These are phyloP conservation scores for Listrodromus nycthemerus DNA, from an alignment of 2,888 invertebrate genomes.

Conservation along the genomic window DNA sequence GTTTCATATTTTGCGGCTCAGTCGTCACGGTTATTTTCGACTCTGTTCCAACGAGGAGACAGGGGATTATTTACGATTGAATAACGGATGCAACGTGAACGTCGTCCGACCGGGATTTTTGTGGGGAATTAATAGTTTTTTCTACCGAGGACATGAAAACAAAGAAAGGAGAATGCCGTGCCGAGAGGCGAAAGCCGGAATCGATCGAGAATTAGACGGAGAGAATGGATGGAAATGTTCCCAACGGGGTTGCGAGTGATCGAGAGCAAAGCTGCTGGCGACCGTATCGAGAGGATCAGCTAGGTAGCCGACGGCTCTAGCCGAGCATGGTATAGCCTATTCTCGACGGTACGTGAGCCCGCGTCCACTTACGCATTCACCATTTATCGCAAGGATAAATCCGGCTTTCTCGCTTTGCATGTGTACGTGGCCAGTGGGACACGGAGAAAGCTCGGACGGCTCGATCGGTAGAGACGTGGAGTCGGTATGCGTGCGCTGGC, in stretches of 20 bases:
- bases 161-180: neutral
- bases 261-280: conserved; percentile 47
- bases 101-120: neutral
- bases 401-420: conserved; percentile 68
- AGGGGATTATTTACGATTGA: neutral
- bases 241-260: conserved; percentile 52
- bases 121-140: conserved; percentile 2
- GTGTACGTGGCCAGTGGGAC: conserved; percentile 46
- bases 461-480: conserved; percentile 21
- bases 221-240: conserved; percentile 24
- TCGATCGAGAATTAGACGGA: conserved; percentile 13
- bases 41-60: neutral
- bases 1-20: neutral
- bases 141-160: neutral
- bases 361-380: conserved; percentile 67
- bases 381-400: conserved; percentile 70
- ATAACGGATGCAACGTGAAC: neutral
- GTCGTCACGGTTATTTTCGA: neutral
- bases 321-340: conserved; percentile 16
- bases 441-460: conserved; percentile 49
- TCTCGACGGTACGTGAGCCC: conserved; percentile 29
- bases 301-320: conserved; percentile 25
- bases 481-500: conserved; percentile 28
- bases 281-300: conserved; percentile 61
- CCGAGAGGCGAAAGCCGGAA: conserved; percentile 6